phyloP scores from a whole-genome alignment of 2,888 invertebrate species.

The Geotrupes spiniger region DNA sequence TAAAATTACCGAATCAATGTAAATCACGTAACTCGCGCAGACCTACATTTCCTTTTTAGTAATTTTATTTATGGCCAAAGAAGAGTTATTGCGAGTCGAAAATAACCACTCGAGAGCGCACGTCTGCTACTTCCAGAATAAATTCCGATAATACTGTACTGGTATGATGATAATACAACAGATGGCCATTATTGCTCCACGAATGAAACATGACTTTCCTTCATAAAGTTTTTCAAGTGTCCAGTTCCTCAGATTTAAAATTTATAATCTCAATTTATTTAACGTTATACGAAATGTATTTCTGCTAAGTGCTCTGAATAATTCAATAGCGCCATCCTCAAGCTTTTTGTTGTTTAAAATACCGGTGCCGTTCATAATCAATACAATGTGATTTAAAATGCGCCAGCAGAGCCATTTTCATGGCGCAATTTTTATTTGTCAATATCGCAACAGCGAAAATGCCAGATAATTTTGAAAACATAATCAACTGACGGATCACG shows the following conservation, averaged over 20 bases:
- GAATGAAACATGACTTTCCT: constrained; percentile 11
- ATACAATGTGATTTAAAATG: too few species aligned
- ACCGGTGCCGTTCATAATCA: too few species aligned
- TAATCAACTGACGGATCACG: too few species aligned
- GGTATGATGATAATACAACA: constrained; percentile 41
- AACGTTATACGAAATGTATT: too few species aligned
- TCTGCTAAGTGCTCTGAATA: too few species aligned
- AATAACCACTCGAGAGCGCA: constrained; percentile 29
- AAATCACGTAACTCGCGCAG: constrained; percentile 17
- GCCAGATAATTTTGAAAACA: too few species aligned
- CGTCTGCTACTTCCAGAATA: constrained; percentile 33
- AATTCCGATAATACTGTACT: constrained; percentile 41
- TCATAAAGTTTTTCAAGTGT: constrained; percentile 1
- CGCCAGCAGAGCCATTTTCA: too few species aligned
- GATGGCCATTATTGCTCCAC: constrained; percentile 39
- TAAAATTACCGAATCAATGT: constrained; percentile 7
- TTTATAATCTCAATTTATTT: constrained; percentile 1
- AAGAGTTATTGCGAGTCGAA: constrained; percentile 39
- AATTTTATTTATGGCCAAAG: constrained; percentile 40
- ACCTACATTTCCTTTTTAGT: constrained; percentile 21
- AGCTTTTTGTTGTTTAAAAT: too few species aligned
- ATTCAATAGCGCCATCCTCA: too few species aligned
- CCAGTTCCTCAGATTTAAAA: constrained; percentile 1
- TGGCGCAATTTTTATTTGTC: too few species aligned
- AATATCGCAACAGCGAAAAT: too few species aligned